Evolutionary conservation across 2,888 invertebrate genomes (phyloP).

Genomic region (Oxycera nigricornis): DNA sequence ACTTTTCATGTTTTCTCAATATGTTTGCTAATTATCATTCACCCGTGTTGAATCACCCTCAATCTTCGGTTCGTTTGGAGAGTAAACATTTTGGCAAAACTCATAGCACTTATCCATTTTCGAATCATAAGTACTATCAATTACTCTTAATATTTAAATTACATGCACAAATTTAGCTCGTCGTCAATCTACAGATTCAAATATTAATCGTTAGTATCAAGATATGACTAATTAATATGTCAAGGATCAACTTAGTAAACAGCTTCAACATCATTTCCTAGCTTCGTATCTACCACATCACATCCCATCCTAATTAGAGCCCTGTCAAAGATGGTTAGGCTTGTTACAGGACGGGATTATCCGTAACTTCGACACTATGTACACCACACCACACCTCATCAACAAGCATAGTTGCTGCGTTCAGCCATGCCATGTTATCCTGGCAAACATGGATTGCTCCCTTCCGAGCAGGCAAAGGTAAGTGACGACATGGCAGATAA

Average conservation of each 20-base stretch:
- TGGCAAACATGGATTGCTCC: background rate
- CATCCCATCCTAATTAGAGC: background rate
- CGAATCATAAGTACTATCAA: conserved; percentile 9
- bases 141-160: conserved; percentile 6
- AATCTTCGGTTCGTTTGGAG: no score
- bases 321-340: background rate
- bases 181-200: conserved; percentile 18
- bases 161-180: conserved; percentile 4
- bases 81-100: no score
- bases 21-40: no score
- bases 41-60: no score
- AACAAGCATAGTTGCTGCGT: no score
- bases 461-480: background rate
- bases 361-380: background rate
- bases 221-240: conserved; percentile 36
- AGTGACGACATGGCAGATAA: background rate
- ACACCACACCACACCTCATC: no score
- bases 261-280: background rate
- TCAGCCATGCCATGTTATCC: no score
- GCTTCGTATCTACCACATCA: background rate
- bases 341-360: background rate
- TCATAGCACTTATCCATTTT: background rate
- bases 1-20: no score
- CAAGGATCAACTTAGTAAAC: background rate
- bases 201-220: conserved; percentile 26